Base-by-base conservation (phyloP, 2,797 vertebrate genomes). In the Sebastes matsubarae region DNA sequence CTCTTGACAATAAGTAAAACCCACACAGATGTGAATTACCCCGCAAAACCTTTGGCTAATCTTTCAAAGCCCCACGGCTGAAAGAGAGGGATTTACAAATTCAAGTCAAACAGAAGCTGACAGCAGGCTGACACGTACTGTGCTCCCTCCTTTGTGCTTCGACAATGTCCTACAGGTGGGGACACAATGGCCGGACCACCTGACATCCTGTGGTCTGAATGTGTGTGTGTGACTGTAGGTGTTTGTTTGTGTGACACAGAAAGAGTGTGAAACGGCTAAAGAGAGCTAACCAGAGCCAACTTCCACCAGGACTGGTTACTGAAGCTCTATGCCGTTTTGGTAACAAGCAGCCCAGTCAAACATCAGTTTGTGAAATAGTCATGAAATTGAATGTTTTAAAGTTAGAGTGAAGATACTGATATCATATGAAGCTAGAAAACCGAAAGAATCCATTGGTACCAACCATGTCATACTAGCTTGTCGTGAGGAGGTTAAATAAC, bases 121-220 rank as follows among this genome's bases (percentile, higher is more conserved):
- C 71, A 80, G 80, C 73, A 34, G 82, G 59, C 69, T 88, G 82
- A 91, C 82, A 79, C 64, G 14, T 79, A 83, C 83, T 71, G 84
- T 27, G 68, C 69, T 38, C 59, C 71, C 38, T 68, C 77, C 86
- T 85, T 92, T 93, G 79, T 92, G 71, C 59, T 72, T 27, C 74
- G 67, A 88, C 80, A 87, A 86, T 81, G 86, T 88, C 85, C 86
- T 91, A 89, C 87, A 91, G 92, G 89, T 90, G 90, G 84, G 63
- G 75, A 80, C 83, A 89, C 91, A 90, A 91, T 73, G 27, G 80
- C 55, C 4, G 38, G 72, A 80, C 84, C 36, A 92, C 83, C 80
- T 92, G 89, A 90, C 87, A 77, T 85, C 89, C 92, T 88, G 83
- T 76, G 81, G 72, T 68, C 11, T 81, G 55, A 32, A 10, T 76